phyloP scores from a whole-genome alignment of 2,888 invertebrate species.

The Gerris lacustris region DNA sequence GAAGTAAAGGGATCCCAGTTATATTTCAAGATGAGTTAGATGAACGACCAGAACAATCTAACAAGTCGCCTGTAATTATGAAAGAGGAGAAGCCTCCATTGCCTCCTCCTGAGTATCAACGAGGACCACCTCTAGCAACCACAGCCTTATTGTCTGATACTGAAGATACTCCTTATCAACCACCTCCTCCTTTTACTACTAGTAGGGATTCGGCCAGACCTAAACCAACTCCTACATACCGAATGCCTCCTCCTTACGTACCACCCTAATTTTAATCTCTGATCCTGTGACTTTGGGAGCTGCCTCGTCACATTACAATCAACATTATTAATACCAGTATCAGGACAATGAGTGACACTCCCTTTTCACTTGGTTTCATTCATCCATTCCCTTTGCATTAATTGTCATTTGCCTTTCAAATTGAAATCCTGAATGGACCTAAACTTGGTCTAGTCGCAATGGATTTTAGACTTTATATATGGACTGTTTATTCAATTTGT shows the following conservation, averaged over 20 bases:
- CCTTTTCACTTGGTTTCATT: too few relatives aligned
- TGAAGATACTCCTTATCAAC: conserved; percentile 69
- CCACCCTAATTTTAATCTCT: conserved; percentile 65
- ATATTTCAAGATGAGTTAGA: conserved; percentile 95
- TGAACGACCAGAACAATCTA: conserved; percentile 69
- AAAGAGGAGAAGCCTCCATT: conserved; percentile 90
- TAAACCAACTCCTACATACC: conserved; percentile 75
- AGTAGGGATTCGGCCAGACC: conserved; percentile 59
- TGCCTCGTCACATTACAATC: background rate
- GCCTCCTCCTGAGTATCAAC: conserved; percentile 65
- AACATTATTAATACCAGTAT: background rate
- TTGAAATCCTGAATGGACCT: too few relatives aligned
- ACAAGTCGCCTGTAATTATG: conserved; percentile 85
- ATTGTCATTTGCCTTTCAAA: too few relatives aligned
- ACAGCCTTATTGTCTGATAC: conserved; percentile 33
- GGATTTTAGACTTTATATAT: too few relatives aligned
- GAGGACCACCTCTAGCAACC: conserved; percentile 39
- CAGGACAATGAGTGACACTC: too few relatives aligned
- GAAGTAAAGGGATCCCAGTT: conserved; percentile 78
- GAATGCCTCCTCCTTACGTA: conserved; percentile 93
- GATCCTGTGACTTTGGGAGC: background rate
- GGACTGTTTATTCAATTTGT: too few relatives aligned
- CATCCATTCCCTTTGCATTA: too few relatives aligned
- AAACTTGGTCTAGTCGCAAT: too few relatives aligned
- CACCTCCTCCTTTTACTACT: conserved; percentile 73